These are phyloP conservation scores for Drosophila ohnishii DNA, from an alignment of 1,140 invertebrate genomes.

Conservation along the genomic window DNA sequence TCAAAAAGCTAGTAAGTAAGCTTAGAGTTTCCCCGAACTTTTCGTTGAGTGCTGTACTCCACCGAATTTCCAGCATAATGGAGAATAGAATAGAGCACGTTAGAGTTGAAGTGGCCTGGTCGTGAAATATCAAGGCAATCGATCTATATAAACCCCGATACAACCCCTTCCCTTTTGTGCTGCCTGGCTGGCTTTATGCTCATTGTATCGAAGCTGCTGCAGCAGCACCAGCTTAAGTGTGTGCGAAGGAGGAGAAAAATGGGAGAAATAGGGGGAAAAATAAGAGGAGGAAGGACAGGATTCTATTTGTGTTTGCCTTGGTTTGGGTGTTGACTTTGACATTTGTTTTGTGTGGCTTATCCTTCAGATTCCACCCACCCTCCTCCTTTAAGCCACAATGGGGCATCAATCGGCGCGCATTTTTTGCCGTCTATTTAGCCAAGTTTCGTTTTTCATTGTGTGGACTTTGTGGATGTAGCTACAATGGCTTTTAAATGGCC, in stretches of 20 bases:
- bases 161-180: conserved; percentile 21
- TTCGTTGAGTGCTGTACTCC: conserved; percentile 8
- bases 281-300: conserved; percentile 4
- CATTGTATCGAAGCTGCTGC: conserved; percentile 50
- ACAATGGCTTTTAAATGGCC: conserved; percentile 77
- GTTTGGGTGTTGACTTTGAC: conserved; percentile 77
- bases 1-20: too few species aligned
- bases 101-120: conserved; percentile 53
- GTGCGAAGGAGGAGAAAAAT: conserved; percentile 18
- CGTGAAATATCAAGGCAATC: conserved; percentile 66
- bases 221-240: conserved; percentile 49
- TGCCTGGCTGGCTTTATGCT: conserved; percentile 13
- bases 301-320: conserved; percentile 56
- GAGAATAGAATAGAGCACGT: conserved; percentile 32
- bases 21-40: too few species aligned
- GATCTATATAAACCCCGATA: conserved; percentile 38
- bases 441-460: conserved; percentile 79
- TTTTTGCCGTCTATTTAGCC: conserved; percentile 75
- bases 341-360: conserved; percentile 80
- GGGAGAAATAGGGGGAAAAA: background rate
- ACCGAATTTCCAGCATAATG: conserved; percentile 23
- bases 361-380: conserved; percentile 60
- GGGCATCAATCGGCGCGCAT: conserved; percentile 68
- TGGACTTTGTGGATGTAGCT: conserved; percentile 61
- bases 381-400: conserved; percentile 46